Base-by-base conservation (phyloP, 1,140 invertebrate genomes). In the Hyles vespertilio region DNA sequence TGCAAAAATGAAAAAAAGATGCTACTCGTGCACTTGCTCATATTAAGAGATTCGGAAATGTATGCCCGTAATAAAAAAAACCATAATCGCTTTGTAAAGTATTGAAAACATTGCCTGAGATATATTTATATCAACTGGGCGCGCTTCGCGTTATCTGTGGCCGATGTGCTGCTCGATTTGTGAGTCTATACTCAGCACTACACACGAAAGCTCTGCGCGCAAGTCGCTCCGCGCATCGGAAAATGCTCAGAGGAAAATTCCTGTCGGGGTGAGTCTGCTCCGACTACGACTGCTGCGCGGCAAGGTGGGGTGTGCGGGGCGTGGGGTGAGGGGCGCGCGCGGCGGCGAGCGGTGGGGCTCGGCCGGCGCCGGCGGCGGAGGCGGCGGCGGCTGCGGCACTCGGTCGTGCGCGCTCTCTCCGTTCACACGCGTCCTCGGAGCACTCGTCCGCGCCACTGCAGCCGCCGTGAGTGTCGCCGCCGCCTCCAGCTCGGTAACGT, bases 401-500 rank as follows among this genome's bases (percentile, higher is more conserved):
- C 77, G 67, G 62, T 63, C 66, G 64, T 70, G 74, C 75, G 79
- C 79, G 72, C 71, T 67, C 75, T 61, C 51, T 55, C 52, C 65
- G 72, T 56, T 44, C 67, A 59, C 69, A 51, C 72, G 72, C 60
- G 69, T 63, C 59, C 63, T 40, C 58, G 58, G 50, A 48, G 36
- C 36, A 45, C 59, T 43, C 9, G 47, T 32, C 44, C 57, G 59
- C 55, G 34, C 59, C 63, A 64, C 56, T 45, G 56, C 63, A 53
- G 54, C 60, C 53, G 56, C 58, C 63, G 67, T 67, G 54, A 66
- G 66, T 67, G 56, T 60, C 66, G 45, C 52, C 53, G 36, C 56
- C 8, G 8, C 54, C 68, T 59, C 59, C 59, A 54, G 58, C 65
- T 71, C 63, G 77, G 77, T 80, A 80, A 77, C 72, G 79, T 82